Base-by-base conservation (phyloP, 1,140 invertebrate genomes). In the Polyergus mexicanus region DNA sequence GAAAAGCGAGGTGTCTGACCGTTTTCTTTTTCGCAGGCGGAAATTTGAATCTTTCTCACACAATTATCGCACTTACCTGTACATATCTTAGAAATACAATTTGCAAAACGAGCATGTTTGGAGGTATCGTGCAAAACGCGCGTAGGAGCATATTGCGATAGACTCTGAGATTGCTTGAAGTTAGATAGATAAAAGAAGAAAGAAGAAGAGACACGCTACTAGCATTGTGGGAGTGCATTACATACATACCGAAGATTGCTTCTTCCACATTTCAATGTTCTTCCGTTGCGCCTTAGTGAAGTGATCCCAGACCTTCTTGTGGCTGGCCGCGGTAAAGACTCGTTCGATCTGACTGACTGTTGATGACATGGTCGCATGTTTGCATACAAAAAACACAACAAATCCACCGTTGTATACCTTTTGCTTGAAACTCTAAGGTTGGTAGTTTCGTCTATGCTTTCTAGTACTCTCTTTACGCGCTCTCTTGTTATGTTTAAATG, bases 301-400 rank as follows among this genome's bases (percentile, higher is more conserved):
- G 97, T 99, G 98, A 97, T 99, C 99, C 98, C 98, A 99, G 95
- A 98, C 98, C 96, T 99, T 99, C 97, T 99, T 99, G 96, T 99
- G 98, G 95, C 97, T 98, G 93, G 98, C 98, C 91, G 98, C 97
- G 94, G 96, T 96, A 96, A 99, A 99, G 95, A 99, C 98, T 96
- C 98, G 97, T 97, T 98, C 98, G 96, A 99, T 98, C 97, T 99
- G 98, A 97, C 98, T 97, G 97, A 99, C 98, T 99, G 97, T 96
- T 94, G 95, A 93, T 94, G 93, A 95, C 93, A 94, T 93, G 93
- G 93, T 94, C 91, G 94, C 92, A 94, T 94, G 94, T 94, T 94
- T 93, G 92, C 93, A 94, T 94, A 93, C 94, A 94, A 95, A 95
- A 80, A 95, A 95, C 94, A 95, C 95, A 95, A 95, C 94, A 95